These are phyloP conservation scores for Hapalemur alaotrensis DNA, from an alignment of 2,797 vertebrate genomes.

Conservation along the genomic window DNA sequence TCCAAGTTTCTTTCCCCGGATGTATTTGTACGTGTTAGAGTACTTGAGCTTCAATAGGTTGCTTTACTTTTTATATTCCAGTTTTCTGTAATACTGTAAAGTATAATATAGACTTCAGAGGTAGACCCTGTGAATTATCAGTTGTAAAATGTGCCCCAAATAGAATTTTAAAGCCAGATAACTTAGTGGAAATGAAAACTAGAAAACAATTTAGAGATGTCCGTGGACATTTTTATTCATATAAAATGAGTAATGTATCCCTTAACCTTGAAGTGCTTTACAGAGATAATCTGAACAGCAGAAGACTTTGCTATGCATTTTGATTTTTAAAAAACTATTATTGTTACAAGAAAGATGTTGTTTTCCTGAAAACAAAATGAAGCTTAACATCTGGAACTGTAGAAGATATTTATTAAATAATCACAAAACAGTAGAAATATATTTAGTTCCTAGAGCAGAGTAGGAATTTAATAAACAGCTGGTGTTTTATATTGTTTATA, in stretches of 20 bases:
- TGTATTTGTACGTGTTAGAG: not conserved
- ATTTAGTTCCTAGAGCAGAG: not conserved
- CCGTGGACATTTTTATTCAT: not conserved
- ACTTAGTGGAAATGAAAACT: not conserved
- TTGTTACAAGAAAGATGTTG: not conserved
- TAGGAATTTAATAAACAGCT: not conserved
- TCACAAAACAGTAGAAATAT: not conserved
- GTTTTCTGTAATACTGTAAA: not conserved
- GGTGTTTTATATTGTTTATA: not conserved
- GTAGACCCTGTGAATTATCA: not conserved
- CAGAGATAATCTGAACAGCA: not conserved
- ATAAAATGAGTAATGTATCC: not conserved
- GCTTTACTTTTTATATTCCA: not conserved
- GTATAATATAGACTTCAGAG: not conserved
- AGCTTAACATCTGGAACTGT: not conserved
- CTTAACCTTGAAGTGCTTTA: not conserved
- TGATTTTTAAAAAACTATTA: not conserved
- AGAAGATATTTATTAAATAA: slow-evolving; percentile 1
- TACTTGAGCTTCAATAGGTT: not conserved
- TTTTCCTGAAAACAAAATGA: slow-evolving; percentile 6
- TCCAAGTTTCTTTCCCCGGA: not conserved
- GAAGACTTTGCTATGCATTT: not conserved
- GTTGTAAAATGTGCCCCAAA: not conserved
- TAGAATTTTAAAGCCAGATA: not conserved
- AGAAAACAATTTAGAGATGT: not conserved